Conservation (phyloP, 2,113 vertebrate species). For the Galemys pyrenaicus region DNA sequence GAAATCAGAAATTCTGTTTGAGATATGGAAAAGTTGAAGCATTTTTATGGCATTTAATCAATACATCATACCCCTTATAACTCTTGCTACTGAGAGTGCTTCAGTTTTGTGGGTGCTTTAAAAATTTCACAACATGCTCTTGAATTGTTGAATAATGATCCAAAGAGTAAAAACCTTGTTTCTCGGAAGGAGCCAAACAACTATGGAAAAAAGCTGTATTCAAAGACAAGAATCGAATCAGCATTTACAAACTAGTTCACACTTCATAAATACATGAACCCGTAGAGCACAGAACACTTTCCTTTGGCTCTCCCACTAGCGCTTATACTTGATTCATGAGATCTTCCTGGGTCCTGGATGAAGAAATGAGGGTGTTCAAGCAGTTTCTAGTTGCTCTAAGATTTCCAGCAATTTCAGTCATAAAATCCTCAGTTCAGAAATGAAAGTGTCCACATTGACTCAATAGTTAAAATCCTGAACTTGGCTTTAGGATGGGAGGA, state of each 20-base stretch:
- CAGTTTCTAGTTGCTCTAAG: neutral
- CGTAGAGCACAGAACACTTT: neutral
- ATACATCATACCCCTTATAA: neutral
- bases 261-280: neutral
- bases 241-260: neutral
- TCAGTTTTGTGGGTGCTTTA: neutral
- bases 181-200: no score
- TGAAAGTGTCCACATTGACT: neutral
- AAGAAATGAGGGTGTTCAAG: neutral
- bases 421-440: neutral
- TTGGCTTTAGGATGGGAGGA: neutral
- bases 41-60: neutral
- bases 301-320: neutral
- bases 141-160: no score
- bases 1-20: neutral
- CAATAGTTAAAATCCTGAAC: neutral
- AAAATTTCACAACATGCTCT: neutral
- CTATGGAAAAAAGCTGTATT: neutral
- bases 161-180: neutral
- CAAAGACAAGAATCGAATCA: neutral
- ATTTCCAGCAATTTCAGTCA: neutral
- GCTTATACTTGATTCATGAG: neutral
- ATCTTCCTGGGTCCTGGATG: neutral
- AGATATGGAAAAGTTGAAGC: neutral
- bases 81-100: neutral